A percentile compares a stretch with the other conserved stretches of the same genome.
Conservation (phyloP, 2,888 invertebrate genomes). For the Eristalinus sepulchralis region DNA sequence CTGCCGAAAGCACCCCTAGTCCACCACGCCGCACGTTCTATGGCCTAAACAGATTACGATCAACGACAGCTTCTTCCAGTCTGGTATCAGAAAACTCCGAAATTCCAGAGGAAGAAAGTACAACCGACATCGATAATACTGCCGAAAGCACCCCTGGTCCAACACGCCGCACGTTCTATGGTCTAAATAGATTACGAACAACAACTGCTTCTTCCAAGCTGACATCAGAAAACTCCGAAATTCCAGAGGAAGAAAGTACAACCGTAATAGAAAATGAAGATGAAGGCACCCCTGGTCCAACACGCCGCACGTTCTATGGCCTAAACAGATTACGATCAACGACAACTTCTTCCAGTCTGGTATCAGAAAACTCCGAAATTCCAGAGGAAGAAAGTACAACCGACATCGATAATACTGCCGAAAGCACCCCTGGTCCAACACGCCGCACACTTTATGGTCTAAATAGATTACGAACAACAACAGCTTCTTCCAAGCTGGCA, state of each 20-base stretch:
- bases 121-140: neutral
- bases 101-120: neutral
- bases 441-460: constrained; percentile 57
- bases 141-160: neutral
- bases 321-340: too few relatives aligned
- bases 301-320: too few relatives aligned
- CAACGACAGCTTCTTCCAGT: neutral
- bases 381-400: neutral
- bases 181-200: constrained; percentile 42
- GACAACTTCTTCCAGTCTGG: too few relatives aligned
- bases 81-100: neutral
- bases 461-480: constrained; percentile 42
- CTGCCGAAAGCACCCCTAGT: neutral
- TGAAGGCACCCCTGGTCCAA: too few relatives aligned
- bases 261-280: neutral
- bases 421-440: constrained; percentile 28
- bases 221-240: constrained; percentile 5
- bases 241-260: neutral
- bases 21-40: constrained; percentile 6
- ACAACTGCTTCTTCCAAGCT: neutral
- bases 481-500: neutral
- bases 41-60: neutral
- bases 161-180: constrained; percentile 54
- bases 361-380: too few relatives aligned
- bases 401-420: neutral